A percentile compares a stretch with the other conserved stretches of the same genome.
Evolutionary conservation across 2,888 invertebrate genomes (phyloP).

Genomic region (Ashinkailepas kermadecensis): DNA sequence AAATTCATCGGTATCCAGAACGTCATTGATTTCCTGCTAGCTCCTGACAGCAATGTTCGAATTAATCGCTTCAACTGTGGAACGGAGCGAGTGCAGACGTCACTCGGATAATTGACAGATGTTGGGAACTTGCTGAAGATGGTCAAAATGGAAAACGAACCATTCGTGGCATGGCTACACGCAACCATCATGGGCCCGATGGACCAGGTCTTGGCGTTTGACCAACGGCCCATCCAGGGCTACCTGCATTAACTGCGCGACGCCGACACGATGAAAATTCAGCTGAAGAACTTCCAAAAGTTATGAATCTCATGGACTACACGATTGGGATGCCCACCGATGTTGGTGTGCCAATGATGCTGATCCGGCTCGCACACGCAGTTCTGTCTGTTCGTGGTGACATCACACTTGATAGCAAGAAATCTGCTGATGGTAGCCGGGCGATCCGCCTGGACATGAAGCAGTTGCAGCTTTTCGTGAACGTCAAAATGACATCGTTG

Average conservation of each 20-base stretch:
- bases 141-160: slow-evolving; percentile 1
- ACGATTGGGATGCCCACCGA: neutral
- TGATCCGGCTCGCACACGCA: neutral
- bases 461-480: neutral
- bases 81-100: neutral
- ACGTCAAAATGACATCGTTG: neutral
- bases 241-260: neutral
- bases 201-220: neutral
- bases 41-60: neutral
- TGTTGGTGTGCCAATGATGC: neutral
- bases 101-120: neutral
- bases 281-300: slow-evolving; percentile 9
- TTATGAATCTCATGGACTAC: neutral
- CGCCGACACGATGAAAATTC: neutral
- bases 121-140: neutral
- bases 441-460: neutral
- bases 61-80: slow-evolving; percentile 14
- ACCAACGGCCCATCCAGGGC: neutral
- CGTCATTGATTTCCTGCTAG: slow-evolving; percentile 2
- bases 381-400: neutral
- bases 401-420: neutral
- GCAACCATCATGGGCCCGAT: neutral
- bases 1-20: slow-evolving; percentile 3
- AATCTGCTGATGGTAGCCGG: neutral
- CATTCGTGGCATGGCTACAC: neutral